Base-by-base conservation (phyloP, 2,888 invertebrate genomes). In the Spicauda simplicius region DNA sequence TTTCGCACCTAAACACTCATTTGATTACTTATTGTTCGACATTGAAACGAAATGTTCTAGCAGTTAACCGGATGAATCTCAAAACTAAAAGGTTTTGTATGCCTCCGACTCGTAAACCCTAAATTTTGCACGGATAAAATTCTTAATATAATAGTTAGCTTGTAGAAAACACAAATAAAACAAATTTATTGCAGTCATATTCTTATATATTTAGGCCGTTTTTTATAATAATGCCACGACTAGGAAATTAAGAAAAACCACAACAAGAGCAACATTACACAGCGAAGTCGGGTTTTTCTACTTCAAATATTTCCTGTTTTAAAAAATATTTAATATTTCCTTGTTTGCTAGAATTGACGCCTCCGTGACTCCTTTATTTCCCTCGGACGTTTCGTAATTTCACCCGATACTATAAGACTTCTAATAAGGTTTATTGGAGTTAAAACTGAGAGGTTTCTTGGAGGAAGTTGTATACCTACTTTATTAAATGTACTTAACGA, bases 381-480 rank as follows among this genome's bases (percentile, higher is more conserved):
- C 33, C 60, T 52, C 60, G n/a, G 60, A 52, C 60, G 50, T 18
- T 52, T 12, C 52, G 52, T 33, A 33, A 60, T 62, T 54, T 54
- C 45, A 62, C 62, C 54, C 54, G 62, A 54, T 54, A 25, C 41
- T 54, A 62, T 62, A 45, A 8, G 37, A 54, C 62, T 54, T 62
- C 25, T 62, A 62, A 62, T n/a, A n/a, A n/a, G n/a, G n/a, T n/a
- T n/a, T n/a, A n/a, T 62, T 62, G 54, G 45, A 53, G 54, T 54
- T 45, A 54, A 41, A 62, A 54, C 41, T 19, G 33, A 3, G 16
- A 16, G 19, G 25, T 14, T n/a, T 50, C 18, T 50, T 8, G 5
- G 50, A 3, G 20, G 60, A 16, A n/a, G n/a, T n/a, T n/a, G n/a
- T n/a, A n/a, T n/a, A n/a, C n/a, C n/a, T n/a, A n/a, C n/a, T n/a